Base-by-base conservation (phyloP, 1,140 invertebrate species). In the Mercenaria mercenaria region DNA sequence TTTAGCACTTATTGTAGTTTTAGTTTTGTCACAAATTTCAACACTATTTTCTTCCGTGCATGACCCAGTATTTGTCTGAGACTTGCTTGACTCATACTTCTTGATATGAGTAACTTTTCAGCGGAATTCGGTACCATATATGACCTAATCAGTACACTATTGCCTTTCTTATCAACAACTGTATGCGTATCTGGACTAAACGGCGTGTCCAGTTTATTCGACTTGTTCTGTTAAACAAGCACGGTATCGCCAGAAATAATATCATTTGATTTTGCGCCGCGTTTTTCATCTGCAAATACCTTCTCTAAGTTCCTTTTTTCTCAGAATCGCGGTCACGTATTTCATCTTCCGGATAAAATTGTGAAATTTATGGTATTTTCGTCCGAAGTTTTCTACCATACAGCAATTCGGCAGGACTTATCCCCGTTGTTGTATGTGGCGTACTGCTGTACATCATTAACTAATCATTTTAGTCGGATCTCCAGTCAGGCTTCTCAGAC, bases 351-450 rank as follows among this genome's bases (percentile, higher is more conserved):
- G n/a, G n/a, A n/a, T n/a, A n/a, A n/a, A n/a, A n/a, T n/a, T n/a
- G n/a, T n/a, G n/a, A n/a, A n/a, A 92, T 3, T 18, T 77, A 82
- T 43, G 86, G 91, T 47, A 92, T 4, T 83, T 91, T 91, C 11
- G 91, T 92, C 43, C 52, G 15, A 20, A 56, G 15, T 20, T 56
- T 56, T 3, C 52, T 13, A 23, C 20, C 20, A 56, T 13, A 56
- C 6, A 56, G 52, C 8, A 56, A 3, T 20, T 56, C 52, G 15
- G 52, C 52, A 3, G 52, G 52, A 13, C 10, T 13, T 23, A 56
- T 23, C 2, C 52, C 52, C 2, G 20, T 56, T 56, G 20, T 23
- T 20, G 52, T 11, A 23, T 56, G 52, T 20, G 52, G 10, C n/a
- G n/a, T n/a, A n/a, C n/a, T n/a, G n/a, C n/a, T n/a, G n/a, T n/a